These are phyloP conservation scores for Protobothrops flavoviridis DNA, from an alignment of 2,113 vertebrate species.

Conservation along the genomic window DNA sequence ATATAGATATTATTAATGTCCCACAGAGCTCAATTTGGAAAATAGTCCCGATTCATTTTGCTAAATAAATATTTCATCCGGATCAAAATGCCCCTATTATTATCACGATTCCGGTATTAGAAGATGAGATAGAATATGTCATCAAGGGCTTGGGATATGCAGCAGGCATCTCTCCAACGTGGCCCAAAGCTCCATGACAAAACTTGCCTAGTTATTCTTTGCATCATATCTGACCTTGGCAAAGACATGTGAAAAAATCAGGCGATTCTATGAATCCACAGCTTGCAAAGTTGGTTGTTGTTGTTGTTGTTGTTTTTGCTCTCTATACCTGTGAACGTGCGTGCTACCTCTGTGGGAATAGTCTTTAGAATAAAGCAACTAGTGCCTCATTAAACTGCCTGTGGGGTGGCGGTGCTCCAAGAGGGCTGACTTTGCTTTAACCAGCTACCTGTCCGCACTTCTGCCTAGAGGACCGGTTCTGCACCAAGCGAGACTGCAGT, in stretches of 20 bases:
- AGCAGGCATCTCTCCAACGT: neutral
- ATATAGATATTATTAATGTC: neutral
- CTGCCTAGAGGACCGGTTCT: too few species aligned
- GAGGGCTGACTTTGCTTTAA: neutral
- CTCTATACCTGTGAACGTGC: neutral
- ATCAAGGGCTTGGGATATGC: neutral
- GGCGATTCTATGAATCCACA: neutral
- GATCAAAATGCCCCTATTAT: neutral
- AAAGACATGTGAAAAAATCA: neutral
- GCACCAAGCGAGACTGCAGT: too few species aligned
- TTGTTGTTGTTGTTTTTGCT: neutral
- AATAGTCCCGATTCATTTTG: neutral
- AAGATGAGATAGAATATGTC: neutral
- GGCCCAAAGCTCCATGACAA: too few species aligned
- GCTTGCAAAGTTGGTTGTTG: neutral
- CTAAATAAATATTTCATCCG: neutral
- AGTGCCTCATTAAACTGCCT: too few species aligned
- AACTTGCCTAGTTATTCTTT: too few species aligned
- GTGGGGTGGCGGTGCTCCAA: neutral
- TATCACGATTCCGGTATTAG: neutral
- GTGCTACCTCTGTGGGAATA: too few species aligned
- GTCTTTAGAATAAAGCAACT: neutral
- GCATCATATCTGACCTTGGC: neutral
- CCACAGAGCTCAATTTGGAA: neutral
- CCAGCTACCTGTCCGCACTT: neutral